Percentiles rank a stretch among this genome's conserved stretches.
phyloP scores from a whole-genome alignment of 2,113 vertebrate species.

The Eira barbara region DNA sequence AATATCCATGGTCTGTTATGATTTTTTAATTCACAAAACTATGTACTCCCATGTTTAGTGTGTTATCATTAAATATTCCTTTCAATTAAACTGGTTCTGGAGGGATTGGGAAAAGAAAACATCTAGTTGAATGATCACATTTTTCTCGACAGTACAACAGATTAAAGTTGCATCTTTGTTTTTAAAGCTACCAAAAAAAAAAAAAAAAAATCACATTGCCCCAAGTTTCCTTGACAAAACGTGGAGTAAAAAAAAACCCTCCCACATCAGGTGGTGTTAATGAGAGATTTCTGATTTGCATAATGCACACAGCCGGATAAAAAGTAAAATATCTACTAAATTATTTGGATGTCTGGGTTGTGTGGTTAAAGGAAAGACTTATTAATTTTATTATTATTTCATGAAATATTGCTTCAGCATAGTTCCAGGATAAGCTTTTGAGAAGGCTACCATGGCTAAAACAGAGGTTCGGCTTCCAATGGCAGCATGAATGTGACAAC shows the following conservation, averaged over 20 bases:
- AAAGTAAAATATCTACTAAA: not conserved
- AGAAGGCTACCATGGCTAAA: not conserved
- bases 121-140: not conserved
- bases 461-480: not conserved
- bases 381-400: not conserved
- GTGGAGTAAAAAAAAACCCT: not conserved
- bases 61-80: not conserved
- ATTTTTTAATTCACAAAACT: not conserved
- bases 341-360: not conserved
- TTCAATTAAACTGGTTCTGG: not conserved
- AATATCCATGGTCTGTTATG: not conserved
- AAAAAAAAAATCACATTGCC: not conserved
- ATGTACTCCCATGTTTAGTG: not conserved
- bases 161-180: not conserved
- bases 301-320: not conserved
- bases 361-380: not conserved
- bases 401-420: not conserved
- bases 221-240: not conserved
- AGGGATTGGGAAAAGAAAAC: not conserved
- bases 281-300: not conserved
- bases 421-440: not conserved
- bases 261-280: not conserved
- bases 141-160: not conserved
- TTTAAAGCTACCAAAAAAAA: not conserved
- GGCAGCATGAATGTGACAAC: not conserved